Conservation (phyloP, 2,888 invertebrate genomes). For the Caenorhabditis drosophilae region DNA sequence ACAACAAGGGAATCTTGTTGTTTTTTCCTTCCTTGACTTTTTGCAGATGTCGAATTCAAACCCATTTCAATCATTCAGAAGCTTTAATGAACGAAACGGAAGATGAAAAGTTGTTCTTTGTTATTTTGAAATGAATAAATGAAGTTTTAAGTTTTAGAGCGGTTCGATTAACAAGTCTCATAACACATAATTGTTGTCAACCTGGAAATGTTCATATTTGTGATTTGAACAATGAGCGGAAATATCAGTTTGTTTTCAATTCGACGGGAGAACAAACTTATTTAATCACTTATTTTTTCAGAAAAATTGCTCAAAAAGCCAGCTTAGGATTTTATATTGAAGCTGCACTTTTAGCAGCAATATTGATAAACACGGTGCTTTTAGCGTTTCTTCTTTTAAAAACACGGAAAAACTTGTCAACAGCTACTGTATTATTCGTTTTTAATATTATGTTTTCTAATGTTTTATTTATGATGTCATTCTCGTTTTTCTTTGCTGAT, state of each 20-base stretch:
- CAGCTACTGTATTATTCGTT: slow-evolving; percentile 62
- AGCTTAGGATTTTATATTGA: slow-evolving; percentile 56
- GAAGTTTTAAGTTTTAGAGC: too few relatives aligned
- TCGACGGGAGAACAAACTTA: not conserved
- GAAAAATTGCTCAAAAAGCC: slow-evolving; percentile 53
- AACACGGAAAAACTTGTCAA: slow-evolving; percentile 61
- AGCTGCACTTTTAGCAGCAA: slow-evolving; percentile 49
- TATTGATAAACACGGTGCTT: slow-evolving; percentile 59
- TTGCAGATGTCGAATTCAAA: slow-evolving; percentile 31
- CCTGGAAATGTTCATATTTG: slow-evolving; percentile 41
- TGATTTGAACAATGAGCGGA: slow-evolving; percentile 40
- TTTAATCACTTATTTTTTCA: slow-evolving; percentile 1
- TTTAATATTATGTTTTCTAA: slow-evolving; percentile 65
- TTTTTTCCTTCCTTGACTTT: not conserved
- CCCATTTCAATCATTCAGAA: slow-evolving; percentile 20
- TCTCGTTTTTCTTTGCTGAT: slow-evolving; percentile 60
- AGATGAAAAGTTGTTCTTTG: slow-evolving; percentile 22
- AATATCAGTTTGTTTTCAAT: slow-evolving; percentile 21
- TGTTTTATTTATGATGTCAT: slow-evolving; percentile 63
- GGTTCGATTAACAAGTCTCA: not conserved
- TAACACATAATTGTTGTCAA: slow-evolving; percentile 36
- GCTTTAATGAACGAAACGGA: slow-evolving; percentile 22
- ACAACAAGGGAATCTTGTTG: not conserved
- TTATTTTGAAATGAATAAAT: too few relatives aligned
- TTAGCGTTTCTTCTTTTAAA: slow-evolving; percentile 52